These are phyloP conservation scores for Heliconius melpomene DNA, from an alignment of 1,140 invertebrate genomes.

Conservation along the genomic window DNA sequence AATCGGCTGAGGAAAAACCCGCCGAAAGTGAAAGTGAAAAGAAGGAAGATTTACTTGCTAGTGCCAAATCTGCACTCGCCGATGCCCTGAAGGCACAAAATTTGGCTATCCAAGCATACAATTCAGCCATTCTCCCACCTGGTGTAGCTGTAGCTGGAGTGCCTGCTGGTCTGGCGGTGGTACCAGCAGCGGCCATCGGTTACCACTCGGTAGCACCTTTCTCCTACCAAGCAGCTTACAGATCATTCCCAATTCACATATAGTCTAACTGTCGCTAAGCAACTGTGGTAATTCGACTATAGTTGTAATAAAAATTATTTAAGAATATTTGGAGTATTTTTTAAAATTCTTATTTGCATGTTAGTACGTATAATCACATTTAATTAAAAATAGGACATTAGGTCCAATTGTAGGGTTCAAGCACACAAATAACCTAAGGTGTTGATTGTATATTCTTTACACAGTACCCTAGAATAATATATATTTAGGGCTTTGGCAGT, in stretches of 20 bases:
- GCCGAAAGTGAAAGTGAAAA: conserved; percentile 32
- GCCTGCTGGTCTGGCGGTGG: conserved; percentile 27
- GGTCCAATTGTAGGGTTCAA: no score
- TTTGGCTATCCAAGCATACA: conserved; percentile 8
- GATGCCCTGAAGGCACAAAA: conserved; percentile 29
- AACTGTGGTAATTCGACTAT: conserved; percentile 17
- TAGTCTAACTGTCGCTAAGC: conserved; percentile 16
- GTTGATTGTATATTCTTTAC: no score
- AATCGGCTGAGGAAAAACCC: conserved; percentile 43
- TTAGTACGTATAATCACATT: no score
- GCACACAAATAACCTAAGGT: no score
- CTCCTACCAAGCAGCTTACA: conserved; percentile 26
- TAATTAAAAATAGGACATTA: no score
- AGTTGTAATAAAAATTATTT: conserved; percentile 6
- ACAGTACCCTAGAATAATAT: no score
- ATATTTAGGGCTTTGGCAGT: no score
- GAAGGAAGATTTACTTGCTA: conserved; percentile 26
- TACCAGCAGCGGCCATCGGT: conserved; percentile 11
- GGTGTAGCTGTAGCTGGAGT: conserved; percentile 18
- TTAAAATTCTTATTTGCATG: background rate
- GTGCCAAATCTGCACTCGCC: conserved; percentile 30
- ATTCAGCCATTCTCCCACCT: background rate
- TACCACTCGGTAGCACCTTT: conserved; percentile 14
- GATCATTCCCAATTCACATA: conserved; percentile 16
- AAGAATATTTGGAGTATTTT: conserved; percentile 1